Evolutionary conservation across 1,140 invertebrate species (phyloP).

Genomic region (Magallana ariakensis): DNA sequence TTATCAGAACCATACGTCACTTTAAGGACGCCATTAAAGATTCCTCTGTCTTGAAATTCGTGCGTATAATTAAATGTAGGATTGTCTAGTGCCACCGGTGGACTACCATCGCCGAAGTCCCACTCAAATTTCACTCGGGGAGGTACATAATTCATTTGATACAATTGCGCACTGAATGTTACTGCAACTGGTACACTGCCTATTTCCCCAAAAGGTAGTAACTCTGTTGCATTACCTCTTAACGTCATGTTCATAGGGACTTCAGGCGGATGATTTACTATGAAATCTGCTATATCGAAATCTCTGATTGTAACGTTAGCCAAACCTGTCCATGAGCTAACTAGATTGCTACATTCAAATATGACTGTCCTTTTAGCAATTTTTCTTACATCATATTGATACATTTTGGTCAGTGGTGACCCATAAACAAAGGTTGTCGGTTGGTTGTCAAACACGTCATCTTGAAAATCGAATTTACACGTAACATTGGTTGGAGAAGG

Average conservation of each 20-base stretch:
- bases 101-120: conserved; percentile 18
- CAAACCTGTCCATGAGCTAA: neutral
- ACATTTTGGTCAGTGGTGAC: neutral
- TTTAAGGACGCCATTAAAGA: neutral
- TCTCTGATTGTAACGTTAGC: neutral
- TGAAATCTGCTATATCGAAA: conserved; percentile 5
- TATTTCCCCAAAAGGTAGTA: conserved; percentile 23
- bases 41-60: neutral
- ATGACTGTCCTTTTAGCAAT: neutral
- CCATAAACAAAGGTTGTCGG: neutral
- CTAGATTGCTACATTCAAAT: conserved; percentile 19
- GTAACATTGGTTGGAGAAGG: conserved; percentile 31
- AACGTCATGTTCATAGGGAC: conserved; percentile 40
- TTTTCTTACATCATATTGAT: neutral
- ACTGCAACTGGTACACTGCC: neutral
- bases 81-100: neutral
- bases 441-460: neutral
- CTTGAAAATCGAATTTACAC: conserved; percentile 22
- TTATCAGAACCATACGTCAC: neutral
- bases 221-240: conserved; percentile 18
- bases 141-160: conserved; percentile 23
- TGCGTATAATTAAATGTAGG: conserved; percentile 1
- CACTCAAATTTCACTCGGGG: conserved; percentile 28
- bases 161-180: neutral
- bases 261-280: neutral